phyloP scores from a whole-genome alignment of 2,797 vertebrate species.

The Lemur catta region DNA sequence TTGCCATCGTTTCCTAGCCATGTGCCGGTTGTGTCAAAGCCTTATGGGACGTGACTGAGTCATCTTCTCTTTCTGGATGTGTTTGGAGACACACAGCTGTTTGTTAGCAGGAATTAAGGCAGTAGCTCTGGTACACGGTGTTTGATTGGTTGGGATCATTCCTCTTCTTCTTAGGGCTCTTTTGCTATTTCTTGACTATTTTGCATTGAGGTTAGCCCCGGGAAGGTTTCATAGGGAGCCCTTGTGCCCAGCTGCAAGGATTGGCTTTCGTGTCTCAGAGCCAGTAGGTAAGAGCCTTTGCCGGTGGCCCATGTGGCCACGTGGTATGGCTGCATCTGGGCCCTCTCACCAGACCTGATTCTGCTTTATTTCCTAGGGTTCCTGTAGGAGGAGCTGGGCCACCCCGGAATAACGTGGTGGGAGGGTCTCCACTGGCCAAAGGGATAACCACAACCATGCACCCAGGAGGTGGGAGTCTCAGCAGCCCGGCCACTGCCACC shows the following conservation, averaged over 20 bases:
- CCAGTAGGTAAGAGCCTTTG: not conserved
- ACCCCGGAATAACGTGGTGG: conserved; percentile 87
- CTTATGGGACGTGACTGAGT: not conserved
- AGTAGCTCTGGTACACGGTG: not conserved
- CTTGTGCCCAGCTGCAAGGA: too few relatives aligned
- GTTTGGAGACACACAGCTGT: not conserved
- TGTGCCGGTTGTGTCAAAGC: not conserved
- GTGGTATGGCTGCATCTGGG: not conserved
- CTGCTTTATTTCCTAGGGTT: conserved; percentile 85
- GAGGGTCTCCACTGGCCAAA: conserved; percentile 84
- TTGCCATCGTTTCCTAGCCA: not conserved
- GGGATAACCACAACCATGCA: conserved; percentile 83
- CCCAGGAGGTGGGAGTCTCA: conserved; percentile 81
- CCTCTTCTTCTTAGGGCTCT: not conserved
- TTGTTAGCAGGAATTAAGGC: conserved; percentile 50
- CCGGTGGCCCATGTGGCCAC: accelerated
- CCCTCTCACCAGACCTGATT: not conserved
- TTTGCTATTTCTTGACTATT: not conserved
- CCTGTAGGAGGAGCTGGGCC: conserved; percentile 90
- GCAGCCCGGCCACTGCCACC: conserved; percentile 85
- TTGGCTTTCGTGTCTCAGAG: not conserved
- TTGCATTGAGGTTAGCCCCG: not conserved
- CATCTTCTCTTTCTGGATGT: conserved; percentile 47
- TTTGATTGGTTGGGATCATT: not conserved
- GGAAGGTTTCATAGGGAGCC: not conserved